Evolutionary conservation across 2,797 vertebrate species (phyloP).

Genomic region (Schizopygopsis pylzovi): DNA sequence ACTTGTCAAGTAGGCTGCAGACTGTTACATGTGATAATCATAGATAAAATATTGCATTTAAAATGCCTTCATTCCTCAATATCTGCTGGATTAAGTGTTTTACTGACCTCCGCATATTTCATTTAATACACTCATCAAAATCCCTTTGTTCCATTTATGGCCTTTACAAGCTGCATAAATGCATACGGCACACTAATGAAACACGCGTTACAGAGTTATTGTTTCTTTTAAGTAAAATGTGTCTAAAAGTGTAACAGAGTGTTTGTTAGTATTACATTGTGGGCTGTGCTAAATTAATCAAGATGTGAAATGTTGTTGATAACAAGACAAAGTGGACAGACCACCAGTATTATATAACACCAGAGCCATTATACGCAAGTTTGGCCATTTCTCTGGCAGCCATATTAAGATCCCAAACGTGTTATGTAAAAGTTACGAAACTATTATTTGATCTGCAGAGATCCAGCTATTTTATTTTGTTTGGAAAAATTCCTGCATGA

Average conservation of each 20-base stretch:
- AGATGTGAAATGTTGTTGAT: conserved; percentile 47
- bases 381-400: conserved; percentile 45
- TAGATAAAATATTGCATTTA: neutral
- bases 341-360: conserved; percentile 51
- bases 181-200: conserved; percentile 20
- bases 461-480: conserved; percentile 50
- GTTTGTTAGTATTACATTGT: conserved; percentile 48
- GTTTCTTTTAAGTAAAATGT: neutral
- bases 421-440: conserved; percentile 57
- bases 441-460: conserved; percentile 41
- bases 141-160: conserved; percentile 21
- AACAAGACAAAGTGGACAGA: conserved; percentile 45
- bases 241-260: conserved; percentile 9
- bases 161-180: conserved; percentile 13
- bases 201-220: neutral
- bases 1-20: conserved; percentile 72
- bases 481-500: conserved; percentile 36
- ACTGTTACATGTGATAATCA: neutral
- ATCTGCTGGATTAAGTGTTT: conserved; percentile 26
- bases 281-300: conserved; percentile 37
- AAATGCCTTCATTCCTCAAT: neutral
- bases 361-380: conserved; percentile 53
- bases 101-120: conserved; percentile 34
- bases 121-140: conserved; percentile 33
- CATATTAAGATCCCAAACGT: conserved; percentile 55